Evolutionary conservation across 2,888 invertebrate genomes (phyloP).

Genomic region (Toxonevra muliebris): DNA sequence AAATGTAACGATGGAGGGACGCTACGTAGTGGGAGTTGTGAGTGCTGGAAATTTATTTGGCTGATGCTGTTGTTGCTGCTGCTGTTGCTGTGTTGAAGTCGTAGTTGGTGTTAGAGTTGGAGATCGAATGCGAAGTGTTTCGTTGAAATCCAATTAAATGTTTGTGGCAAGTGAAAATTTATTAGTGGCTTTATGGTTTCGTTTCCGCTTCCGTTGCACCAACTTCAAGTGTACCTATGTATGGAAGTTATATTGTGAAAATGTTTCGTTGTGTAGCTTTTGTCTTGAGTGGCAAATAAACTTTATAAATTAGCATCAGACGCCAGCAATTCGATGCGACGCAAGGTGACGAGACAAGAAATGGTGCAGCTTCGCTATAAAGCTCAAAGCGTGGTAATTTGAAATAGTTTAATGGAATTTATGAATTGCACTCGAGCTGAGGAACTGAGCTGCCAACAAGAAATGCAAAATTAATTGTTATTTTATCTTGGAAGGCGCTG

Average conservation of each 20-base stretch:
- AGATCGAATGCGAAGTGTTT: conserved; percentile 17
- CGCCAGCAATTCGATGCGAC: conserved; percentile 14
- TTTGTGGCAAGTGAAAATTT: conserved; percentile 38
- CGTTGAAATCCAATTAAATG: conserved; percentile 37
- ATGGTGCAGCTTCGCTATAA: background rate
- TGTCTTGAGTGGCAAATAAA: conserved; percentile 25
- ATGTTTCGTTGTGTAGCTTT: background rate
- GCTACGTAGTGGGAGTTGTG: background rate
- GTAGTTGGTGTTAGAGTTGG: conserved; percentile 3
- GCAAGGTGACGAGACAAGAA: background rate
- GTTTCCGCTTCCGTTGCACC: conserved; percentile 9
- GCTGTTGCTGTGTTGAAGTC: background rate
- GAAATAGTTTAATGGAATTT: conserved; percentile 38
- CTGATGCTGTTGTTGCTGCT: conserved; percentile 2
- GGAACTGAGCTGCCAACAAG: conserved; percentile 15
- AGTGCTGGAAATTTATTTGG: background rate
- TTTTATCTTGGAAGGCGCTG: background rate
- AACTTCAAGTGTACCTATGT: conserved; percentile 6
- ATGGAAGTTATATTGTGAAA: background rate
- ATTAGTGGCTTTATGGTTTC: conserved; percentile 35
- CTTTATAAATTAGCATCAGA: conserved; percentile 37
- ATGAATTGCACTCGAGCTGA: conserved; percentile 32
- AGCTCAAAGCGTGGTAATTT: conserved; percentile 15
- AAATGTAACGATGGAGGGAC: background rate
- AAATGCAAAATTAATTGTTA: conserved; percentile 2